These are phyloP conservation scores for Tapera naevia DNA, from an alignment of 2,797 vertebrate species.

Conservation along the genomic window DNA sequence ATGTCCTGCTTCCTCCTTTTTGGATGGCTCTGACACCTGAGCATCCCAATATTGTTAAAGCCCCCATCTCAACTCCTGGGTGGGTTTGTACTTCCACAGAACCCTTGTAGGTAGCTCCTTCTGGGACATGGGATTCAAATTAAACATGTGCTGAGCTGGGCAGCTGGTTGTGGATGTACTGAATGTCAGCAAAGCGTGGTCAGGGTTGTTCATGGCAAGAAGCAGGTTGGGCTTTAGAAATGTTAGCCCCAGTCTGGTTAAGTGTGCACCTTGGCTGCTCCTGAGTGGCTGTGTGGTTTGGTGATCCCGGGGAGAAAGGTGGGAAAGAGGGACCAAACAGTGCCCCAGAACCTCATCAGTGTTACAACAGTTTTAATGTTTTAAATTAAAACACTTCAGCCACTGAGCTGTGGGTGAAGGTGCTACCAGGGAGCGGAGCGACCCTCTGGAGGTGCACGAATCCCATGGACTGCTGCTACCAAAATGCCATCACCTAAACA, in stretches of 20 bases:
- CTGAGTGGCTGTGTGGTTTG: neutral
- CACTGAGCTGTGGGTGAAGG: neutral
- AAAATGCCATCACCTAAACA: neutral
- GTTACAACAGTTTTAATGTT: neutral
- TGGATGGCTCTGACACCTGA: neutral
- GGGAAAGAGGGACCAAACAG: neutral
- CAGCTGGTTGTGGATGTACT: neutral
- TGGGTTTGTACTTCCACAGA: neutral
- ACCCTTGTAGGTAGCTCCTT: neutral
- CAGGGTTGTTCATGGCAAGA: neutral
- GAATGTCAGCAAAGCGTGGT: neutral
- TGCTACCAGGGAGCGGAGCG: accelerated
- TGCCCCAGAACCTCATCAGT: accelerated
- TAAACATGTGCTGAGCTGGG: neutral
- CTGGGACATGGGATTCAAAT: neutral
- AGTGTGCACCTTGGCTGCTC: neutral
- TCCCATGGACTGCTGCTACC: neutral
- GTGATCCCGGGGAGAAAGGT: neutral
- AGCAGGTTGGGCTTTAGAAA: neutral
- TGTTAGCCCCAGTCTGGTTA: neutral
- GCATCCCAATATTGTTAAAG: neutral
- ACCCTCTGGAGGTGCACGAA: accelerated
- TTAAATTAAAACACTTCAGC: neutral
- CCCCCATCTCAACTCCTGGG: neutral
- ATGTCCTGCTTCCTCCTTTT: neutral